Percentiles rank a stretch among this genome's conserved stretches.
Conservation (phyloP, 2,888 invertebrate species). For the Nemurella pictetii region DNA sequence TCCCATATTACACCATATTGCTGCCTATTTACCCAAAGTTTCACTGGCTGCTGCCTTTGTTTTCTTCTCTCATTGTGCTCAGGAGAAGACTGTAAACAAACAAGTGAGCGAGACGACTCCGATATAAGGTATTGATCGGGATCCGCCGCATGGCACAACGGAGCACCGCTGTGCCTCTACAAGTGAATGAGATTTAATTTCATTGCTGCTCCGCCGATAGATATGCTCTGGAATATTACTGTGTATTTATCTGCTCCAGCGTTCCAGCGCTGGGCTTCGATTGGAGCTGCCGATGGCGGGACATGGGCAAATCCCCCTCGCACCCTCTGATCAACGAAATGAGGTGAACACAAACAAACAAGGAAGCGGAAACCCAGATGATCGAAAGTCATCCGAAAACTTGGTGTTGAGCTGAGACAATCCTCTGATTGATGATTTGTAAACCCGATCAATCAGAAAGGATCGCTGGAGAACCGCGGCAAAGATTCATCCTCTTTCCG, state of each 20-base stretch:
- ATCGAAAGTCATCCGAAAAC: constrained; percentile 34
- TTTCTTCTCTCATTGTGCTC: constrained; percentile 38
- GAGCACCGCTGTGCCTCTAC: constrained; percentile 6
- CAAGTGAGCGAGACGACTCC: constrained; percentile 40
- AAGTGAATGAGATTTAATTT: constrained; percentile 34
- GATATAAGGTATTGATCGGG: constrained; percentile 37
- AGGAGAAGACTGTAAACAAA: constrained; percentile 38
- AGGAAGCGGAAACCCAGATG: constrained; percentile 22
- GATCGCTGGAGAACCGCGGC: constrained; percentile 27
- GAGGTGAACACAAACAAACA: constrained; percentile 39
- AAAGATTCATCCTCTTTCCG: constrained; percentile 34
- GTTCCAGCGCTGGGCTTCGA: background rate
- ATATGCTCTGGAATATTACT: background rate
- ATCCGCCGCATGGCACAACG: background rate
- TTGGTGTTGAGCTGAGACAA: constrained; percentile 36
- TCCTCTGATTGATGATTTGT: constrained; percentile 42
- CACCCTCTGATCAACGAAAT: constrained; percentile 12
- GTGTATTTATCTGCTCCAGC: background rate
- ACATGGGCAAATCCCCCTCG: background rate
- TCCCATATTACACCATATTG: constrained; percentile 33
- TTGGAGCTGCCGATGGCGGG: background rate
- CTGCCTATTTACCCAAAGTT: constrained; percentile 40
- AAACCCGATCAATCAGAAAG: constrained; percentile 41
- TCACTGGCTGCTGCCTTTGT: constrained; percentile 39
- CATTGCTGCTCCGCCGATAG: constrained; percentile 26